A percentile compares a stretch with the other conserved stretches of the same genome.
These are phyloP conservation scores for Drosophila anomelani DNA, from an alignment of 2,888 invertebrate species.

Conservation along the genomic window DNA sequence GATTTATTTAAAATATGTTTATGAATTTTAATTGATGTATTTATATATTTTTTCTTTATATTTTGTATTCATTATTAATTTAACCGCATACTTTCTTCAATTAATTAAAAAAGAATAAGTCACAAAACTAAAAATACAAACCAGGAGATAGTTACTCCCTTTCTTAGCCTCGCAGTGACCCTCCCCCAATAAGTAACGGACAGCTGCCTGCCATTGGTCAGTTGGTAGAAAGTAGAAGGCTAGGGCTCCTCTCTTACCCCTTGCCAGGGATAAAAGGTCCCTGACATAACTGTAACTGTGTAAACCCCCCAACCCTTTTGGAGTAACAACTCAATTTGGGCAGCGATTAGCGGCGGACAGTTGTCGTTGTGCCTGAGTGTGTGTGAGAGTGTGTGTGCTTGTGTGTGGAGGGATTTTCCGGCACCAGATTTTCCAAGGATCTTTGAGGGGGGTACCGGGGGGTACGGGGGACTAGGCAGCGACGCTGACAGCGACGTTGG, in stretches of 20 bases:
- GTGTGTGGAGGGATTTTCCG: slow-evolving; percentile 21
- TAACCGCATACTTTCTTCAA: background rate
- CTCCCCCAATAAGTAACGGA: background rate
- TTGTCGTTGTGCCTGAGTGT: background rate
- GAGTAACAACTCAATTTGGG: slow-evolving; percentile 32
- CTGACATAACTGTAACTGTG: slow-evolving; percentile 3
- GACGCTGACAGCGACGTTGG: slow-evolving; percentile 29
- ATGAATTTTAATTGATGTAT: background rate
- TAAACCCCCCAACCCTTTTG: background rate
- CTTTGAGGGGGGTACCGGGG: background rate
- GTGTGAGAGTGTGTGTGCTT: background rate
- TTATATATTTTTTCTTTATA: background rate
- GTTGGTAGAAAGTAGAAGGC: background rate
- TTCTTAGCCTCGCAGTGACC: background rate
- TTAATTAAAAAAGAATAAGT: background rate
- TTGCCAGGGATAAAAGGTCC: background rate
- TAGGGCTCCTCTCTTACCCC: background rate
- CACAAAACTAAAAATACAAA: background rate
- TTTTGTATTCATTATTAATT: background rate
- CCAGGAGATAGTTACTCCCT: background rate
- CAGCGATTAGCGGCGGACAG: slow-evolving; percentile 41
- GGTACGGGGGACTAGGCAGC: slow-evolving; percentile 1
- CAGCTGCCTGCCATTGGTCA: slow-evolving; percentile 18
- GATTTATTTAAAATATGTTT: background rate
- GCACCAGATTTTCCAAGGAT: slow-evolving; percentile 17